Conservation (phyloP, 1,140 invertebrate genomes). For the Reticulitermes speratus region DNA sequence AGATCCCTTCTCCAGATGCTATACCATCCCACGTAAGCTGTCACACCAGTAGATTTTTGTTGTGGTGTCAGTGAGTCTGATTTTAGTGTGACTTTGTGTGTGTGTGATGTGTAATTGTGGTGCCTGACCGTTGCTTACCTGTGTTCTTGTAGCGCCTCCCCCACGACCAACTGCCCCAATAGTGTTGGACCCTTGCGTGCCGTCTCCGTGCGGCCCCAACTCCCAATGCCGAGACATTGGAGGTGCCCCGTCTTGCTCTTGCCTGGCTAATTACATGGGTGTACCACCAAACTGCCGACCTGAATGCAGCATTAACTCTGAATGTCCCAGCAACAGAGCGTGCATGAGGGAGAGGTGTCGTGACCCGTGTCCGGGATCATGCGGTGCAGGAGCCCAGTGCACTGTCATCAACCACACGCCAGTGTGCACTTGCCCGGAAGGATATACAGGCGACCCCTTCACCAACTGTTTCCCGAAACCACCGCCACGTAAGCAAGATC, state of each 20-base stretch:
- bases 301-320: constrained; percentile 70
- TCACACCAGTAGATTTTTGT: not conserved
- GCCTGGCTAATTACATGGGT: constrained; percentile 64
- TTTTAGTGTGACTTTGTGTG: not conserved
- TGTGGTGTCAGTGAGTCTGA: constrained; percentile 39
- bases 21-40: constrained; percentile 41
- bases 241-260: constrained; percentile 65
- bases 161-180: constrained; percentile 40
- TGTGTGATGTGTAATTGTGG: not conserved
- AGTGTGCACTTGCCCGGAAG: constrained; percentile 64
- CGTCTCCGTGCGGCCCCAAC: constrained; percentile 70
- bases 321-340: constrained; percentile 64
- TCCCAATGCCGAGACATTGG: constrained; percentile 64
- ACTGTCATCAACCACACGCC: constrained; percentile 67
- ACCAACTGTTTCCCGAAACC: constrained; percentile 56
- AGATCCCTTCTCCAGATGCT: constrained; percentile 41
- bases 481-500: constrained; percentile 43
- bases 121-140: not conserved
- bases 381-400: constrained; percentile 64
- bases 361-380: constrained; percentile 69
- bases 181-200: constrained; percentile 64
- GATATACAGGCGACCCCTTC: constrained; percentile 71
- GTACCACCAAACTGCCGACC: constrained; percentile 69
- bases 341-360: constrained; percentile 70
- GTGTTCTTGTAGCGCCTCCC: constrained; percentile 41